Evolutionary conservation across 2,888 invertebrate genomes (phyloP).

Genomic region (Miltochrista miniata): DNA sequence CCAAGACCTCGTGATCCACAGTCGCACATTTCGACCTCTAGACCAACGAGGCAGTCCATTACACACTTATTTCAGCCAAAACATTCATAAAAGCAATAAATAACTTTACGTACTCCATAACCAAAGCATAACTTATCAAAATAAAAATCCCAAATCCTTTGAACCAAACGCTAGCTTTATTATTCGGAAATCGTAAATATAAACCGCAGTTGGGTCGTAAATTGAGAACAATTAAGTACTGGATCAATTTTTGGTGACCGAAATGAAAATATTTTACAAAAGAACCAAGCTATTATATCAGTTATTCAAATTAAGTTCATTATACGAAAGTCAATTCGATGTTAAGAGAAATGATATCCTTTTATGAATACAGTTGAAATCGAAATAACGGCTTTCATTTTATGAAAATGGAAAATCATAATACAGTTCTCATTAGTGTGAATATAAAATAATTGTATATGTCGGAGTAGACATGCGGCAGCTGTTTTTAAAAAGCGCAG

Average conservation of each 20-base stretch:
- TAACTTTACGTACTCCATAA: no score
- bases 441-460: no score
- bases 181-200: slow-evolving; percentile 39
- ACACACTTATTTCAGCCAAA: no score
- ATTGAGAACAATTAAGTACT: slow-evolving; percentile 35
- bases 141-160: slow-evolving; percentile 17
- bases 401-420: no score
- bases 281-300: slow-evolving; percentile 17
- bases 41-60: no score
- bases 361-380: slow-evolving; percentile 6
- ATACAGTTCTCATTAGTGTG: no score
- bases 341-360: slow-evolving; percentile 24
- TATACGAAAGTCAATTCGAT: slow-evolving; percentile 14
- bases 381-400: no score
- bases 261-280: slow-evolving; percentile 36
- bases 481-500: no score
- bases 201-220: slow-evolving; percentile 33
- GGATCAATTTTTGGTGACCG: slow-evolving; percentile 36
- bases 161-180: slow-evolving; percentile 21
- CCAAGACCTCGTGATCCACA: no score
- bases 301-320: slow-evolving; percentile 40
- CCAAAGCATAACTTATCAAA: slow-evolving; percentile 2
- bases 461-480: no score
- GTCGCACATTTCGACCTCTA: no score
- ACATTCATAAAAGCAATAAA: no score